phyloP scores from a whole-genome alignment of 53 echinoderm and acorn worm genomes.

The Antedon mediterranea region DNA sequence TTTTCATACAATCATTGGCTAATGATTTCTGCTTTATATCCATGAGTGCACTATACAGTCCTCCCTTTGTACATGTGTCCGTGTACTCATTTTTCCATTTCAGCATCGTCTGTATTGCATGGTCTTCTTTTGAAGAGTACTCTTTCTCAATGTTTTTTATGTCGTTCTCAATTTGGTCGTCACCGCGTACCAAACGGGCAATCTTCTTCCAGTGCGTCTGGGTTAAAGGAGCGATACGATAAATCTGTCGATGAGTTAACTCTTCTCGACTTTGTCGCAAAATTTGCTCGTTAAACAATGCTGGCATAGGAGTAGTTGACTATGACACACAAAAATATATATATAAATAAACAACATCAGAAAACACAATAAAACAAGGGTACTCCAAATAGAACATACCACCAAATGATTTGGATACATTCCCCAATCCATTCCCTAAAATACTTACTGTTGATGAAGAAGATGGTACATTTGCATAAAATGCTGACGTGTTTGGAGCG shows the following conservation, averaged over 20 bases:
- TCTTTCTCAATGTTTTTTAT: conserved; percentile 63
- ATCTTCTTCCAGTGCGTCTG: conserved; percentile 92
- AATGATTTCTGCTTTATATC: conserved; percentile 76
- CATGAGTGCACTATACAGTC: conserved; percentile 54
- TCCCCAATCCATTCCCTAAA: too few species aligned
- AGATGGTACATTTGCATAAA: not conserved
- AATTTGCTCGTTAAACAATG: conserved; percentile 39
- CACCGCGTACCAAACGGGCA: conserved; percentile 68
- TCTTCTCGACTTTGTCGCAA: conserved; percentile 41
- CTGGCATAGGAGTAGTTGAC: conserved; percentile 28
- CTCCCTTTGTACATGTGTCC: conserved; percentile 67
- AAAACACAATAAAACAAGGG: too few species aligned
- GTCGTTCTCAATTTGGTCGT: conserved; percentile 81
- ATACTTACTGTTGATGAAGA: not conserved
- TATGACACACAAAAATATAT: not conserved
- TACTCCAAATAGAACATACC: not conserved
- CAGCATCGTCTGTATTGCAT: conserved; percentile 89
- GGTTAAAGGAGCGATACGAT: conserved; percentile 81
- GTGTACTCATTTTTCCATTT: conserved; percentile 95
- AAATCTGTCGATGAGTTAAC: conserved; percentile 61
- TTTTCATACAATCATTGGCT: conserved; percentile 62
- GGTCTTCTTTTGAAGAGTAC: conserved; percentile 53
- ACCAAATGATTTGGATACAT: not conserved
- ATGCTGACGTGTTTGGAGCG: conserved; percentile 11
- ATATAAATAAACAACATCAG: not conserved